Base-by-base conservation (phyloP, 1,140 invertebrate genomes). In the Drosophila ananassae region DNA sequence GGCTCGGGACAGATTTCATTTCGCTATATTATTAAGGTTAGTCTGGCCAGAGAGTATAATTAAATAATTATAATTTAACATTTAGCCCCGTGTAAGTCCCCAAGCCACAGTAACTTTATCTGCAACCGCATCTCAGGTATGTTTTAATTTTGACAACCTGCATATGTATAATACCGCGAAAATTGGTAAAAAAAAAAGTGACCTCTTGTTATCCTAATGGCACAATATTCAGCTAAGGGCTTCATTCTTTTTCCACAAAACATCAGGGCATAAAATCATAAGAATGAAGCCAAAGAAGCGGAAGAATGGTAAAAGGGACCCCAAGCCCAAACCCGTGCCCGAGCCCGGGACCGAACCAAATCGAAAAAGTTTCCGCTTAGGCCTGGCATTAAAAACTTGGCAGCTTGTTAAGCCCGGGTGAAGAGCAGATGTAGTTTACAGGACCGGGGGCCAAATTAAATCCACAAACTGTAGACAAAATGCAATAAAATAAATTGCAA, bases 401-500 rank as follows among this genome's bases (percentile, higher is more conserved):
- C 63, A 87, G 75, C 75, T 89, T 87, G 75, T 89, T 89, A 83
- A 76, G 77, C 61, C 52, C 34, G 17, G 34, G 17, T n/a, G 54
- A 55, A 39, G 47, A 67, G 55, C 62, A 48, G 75, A 51, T 64
- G 75, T 81, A 81, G 83, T 85, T 84, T 56, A 50, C 62, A 41
- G 64, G 25, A 34, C 46, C 52, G 32, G 59, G 51, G 48, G 80
- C 83, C 85, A 89, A 87, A 87, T 87, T 87, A 89, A 87, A 87
- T 87, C 67, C 82, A 47, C 79, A 82, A 80, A 87, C 83, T 82
- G 78, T 66, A 82, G 62, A 67, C 75, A 54, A 87, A 85, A 87
- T 83, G 83, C 83, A 87, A 89, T 87, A 87, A 87, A 87, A 87
- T 89, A 87, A 87, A 87, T 87, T 87, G 79, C 83, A 87, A 76